These are phyloP conservation scores for Meteorus colon DNA, from an alignment of 2,888 invertebrate genomes.

Conservation along the genomic window DNA sequence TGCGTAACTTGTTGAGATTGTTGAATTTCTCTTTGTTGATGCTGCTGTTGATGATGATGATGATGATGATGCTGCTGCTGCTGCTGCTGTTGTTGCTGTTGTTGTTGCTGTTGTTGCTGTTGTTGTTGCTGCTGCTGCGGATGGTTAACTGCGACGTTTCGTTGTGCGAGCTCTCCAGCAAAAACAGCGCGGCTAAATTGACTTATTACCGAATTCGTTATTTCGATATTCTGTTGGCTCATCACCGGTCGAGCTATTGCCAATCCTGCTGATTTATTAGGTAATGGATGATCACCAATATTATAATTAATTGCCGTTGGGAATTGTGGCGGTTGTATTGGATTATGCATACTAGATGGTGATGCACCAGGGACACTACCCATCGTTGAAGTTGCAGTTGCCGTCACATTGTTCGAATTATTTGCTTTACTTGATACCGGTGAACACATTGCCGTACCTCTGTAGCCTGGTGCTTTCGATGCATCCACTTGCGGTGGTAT, in stretches of 20 bases:
- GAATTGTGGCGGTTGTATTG: conserved; percentile 65
- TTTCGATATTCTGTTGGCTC: conserved; percentile 61
- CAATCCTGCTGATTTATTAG: conserved; percentile 67
- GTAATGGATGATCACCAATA: conserved; percentile 61
- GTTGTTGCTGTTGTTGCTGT: conserved; percentile 31
- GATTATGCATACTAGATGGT: conserved; percentile 62
- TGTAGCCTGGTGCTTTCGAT: conserved; percentile 93
- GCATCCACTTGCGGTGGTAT: conserved; percentile 83
- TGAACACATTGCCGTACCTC: conserved; percentile 85
- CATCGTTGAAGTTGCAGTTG: conserved; percentile 58
- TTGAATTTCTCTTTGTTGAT: conserved; percentile 44
- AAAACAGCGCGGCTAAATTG: conserved; percentile 65
- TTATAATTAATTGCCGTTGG: conserved; percentile 63
- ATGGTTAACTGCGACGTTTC: conserved; percentile 54
- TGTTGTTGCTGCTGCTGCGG: not conserved
- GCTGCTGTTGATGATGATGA: conserved; percentile 59
- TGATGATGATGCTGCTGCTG: conserved; percentile 50
- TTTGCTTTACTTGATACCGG: conserved; percentile 80
- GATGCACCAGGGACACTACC: conserved; percentile 57
- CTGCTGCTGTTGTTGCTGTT: conserved; percentile 28
- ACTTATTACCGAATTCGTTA: conserved; percentile 52
- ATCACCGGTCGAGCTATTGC: conserved; percentile 69
- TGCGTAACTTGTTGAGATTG: conserved; percentile 5
- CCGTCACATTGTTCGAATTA: conserved; percentile 16
- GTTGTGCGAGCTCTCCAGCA: conserved; percentile 61